These are phyloP conservation scores for Apis dorsata DNA, from an alignment of 1,140 invertebrate species.

Conservation along the genomic window DNA sequence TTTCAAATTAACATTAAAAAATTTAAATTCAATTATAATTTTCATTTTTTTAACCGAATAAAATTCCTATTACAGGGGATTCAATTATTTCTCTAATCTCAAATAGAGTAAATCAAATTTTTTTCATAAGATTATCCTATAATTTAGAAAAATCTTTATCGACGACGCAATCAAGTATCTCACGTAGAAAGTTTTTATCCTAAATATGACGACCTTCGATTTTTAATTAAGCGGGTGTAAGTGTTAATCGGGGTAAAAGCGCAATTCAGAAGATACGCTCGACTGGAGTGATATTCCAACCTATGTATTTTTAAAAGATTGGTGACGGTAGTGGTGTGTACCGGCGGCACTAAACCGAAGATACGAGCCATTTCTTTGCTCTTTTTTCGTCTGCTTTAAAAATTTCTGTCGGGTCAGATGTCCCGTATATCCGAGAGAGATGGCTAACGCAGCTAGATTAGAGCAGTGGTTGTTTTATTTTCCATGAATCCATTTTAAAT, in stretches of 20 bases:
- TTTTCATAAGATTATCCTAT: no score
- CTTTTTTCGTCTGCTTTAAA: background rate
- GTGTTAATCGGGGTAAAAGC: constrained; percentile 32
- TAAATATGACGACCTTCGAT: background rate
- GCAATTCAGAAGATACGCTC: background rate
- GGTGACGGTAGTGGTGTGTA: background rate
- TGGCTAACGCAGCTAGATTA: constrained; percentile 26
- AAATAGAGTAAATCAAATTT: no score
- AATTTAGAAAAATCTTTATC: background rate
- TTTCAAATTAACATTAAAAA: no score
- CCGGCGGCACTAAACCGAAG: background rate
- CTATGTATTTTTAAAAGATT: constrained; percentile 1
- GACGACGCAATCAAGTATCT: background rate
- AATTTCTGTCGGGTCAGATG: constrained; percentile 26
- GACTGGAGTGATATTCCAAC: background rate
- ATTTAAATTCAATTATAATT: no score
- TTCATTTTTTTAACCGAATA: no score
- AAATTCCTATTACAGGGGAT: no score
- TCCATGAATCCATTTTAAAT: no score
- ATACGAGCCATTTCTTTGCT: constrained; percentile 9
- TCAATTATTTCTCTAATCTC: no score
- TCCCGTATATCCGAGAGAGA: constrained; percentile 28
- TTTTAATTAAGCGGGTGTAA: background rate
- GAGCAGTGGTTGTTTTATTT: no score
- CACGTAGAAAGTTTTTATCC: background rate